A percentile compares a stretch with the other conserved stretches of the same genome.
Evolutionary conservation across 2,888 invertebrate genomes (phyloP).

Genomic region (Carabus problematicus): DNA sequence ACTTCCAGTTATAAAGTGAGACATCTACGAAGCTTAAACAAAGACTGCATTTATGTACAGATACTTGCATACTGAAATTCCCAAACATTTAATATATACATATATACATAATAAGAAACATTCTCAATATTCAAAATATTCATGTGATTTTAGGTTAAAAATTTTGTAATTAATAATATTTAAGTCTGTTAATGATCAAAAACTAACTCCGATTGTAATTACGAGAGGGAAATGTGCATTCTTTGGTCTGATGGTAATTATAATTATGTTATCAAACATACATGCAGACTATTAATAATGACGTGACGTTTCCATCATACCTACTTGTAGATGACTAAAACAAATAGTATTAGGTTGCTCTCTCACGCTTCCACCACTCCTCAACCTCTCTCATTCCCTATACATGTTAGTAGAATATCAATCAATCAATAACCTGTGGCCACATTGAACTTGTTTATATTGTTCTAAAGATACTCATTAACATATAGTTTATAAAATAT

Average conservation of each 20-base stretch:
- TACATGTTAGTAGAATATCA: constrained; percentile 28
- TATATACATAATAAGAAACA: constrained; percentile 21
- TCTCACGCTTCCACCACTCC: not conserved
- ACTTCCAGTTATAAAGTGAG: constrained; percentile 16
- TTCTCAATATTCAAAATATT: constrained; percentile 41
- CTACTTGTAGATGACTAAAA: too few relatives aligned
- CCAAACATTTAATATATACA: constrained; percentile 3
- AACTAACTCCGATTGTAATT: too few relatives aligned
- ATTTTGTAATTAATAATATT: constrained; percentile 33
- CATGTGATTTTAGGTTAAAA: constrained; percentile 41
- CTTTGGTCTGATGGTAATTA: too few relatives aligned
- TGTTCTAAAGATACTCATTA: constrained; percentile 38
- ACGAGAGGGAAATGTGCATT: too few relatives aligned
- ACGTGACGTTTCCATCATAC: too few relatives aligned
- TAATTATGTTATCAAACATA: too few relatives aligned
- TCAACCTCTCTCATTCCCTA: not conserved
- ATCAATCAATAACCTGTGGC: not conserved
- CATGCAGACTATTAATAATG: too few relatives aligned
- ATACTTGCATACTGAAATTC: constrained; percentile 13
- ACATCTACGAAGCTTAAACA: constrained; percentile 31
- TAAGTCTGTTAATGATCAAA: too few relatives aligned
- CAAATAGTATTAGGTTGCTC: constrained; percentile 27
- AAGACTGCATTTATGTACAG: constrained; percentile 35
- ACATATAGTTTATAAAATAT: constrained; percentile 32
- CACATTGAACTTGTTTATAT: constrained; percentile 16